Evolutionary conservation across 2,888 invertebrate species (phyloP).

Genomic region (Fragum whitleyi): DNA sequence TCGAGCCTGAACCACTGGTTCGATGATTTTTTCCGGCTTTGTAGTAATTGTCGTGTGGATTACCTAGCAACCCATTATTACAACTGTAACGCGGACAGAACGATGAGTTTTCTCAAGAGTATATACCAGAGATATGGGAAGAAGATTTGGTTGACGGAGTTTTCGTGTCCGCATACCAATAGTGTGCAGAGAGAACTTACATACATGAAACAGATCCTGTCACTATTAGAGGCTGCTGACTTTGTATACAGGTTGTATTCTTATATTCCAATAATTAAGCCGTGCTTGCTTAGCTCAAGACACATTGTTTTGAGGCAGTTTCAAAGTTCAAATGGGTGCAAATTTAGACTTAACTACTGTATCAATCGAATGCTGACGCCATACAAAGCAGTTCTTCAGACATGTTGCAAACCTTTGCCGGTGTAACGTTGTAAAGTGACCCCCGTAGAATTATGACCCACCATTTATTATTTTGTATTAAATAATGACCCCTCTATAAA

Average conservation of each 20-base stretch:
- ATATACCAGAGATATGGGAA: slow-evolving; percentile 40
- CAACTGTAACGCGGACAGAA: slow-evolving; percentile 32
- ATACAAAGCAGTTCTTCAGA: too few relatives aligned
- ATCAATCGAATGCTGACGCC: too few relatives aligned
- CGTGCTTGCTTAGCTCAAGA: too few relatives aligned
- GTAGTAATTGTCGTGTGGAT: slow-evolving; percentile 67
- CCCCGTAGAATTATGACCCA: too few relatives aligned
- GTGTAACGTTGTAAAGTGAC: too few relatives aligned
- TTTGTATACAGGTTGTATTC: slow-evolving; percentile 44
- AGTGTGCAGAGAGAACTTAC: slow-evolving; percentile 30
- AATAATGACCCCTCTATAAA: too few relatives aligned
- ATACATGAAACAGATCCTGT: slow-evolving; percentile 89
- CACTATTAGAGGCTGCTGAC: slow-evolving; percentile 94
- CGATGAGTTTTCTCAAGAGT: slow-evolving; percentile 32
- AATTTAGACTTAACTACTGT: too few relatives aligned
- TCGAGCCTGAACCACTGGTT: slow-evolving; percentile 65
- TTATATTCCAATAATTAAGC: too few relatives aligned
- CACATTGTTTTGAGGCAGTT: too few relatives aligned
- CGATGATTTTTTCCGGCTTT: slow-evolving; percentile 65
- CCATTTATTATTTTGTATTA: too few relatives aligned
- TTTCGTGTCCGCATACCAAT: slow-evolving; percentile 55
- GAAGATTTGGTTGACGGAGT: slow-evolving; percentile 67
- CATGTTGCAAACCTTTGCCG: too few relatives aligned
- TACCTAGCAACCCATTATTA: slow-evolving; percentile 69
- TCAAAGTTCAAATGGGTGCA: too few relatives aligned